phyloP scores from a whole-genome alignment of 1,140 invertebrate species.

The Heliconius hewitsoni region DNA sequence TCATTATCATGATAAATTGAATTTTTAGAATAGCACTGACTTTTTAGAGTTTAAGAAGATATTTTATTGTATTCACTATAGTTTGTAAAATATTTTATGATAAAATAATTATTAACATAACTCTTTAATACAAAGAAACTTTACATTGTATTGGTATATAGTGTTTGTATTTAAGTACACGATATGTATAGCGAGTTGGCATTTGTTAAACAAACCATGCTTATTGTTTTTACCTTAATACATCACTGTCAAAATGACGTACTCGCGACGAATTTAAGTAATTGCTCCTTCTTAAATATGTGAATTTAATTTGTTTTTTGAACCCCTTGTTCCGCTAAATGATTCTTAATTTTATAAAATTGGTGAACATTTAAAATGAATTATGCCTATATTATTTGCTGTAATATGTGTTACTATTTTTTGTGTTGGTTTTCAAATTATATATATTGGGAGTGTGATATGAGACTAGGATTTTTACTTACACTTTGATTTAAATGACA shows the following conservation, averaged over 20 bases:
- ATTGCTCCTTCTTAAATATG: neutral
- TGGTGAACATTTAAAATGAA: neutral
- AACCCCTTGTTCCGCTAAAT: neutral
- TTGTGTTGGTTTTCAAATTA: too few relatives aligned
- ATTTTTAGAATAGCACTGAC: too few relatives aligned
- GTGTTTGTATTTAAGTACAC: neutral
- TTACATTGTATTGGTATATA: neutral
- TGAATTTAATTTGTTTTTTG: constrained; percentile 4
- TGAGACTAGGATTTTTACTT: too few relatives aligned
- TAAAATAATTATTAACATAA: neutral
- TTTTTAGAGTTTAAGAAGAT: too few relatives aligned
- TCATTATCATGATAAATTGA: too few relatives aligned
- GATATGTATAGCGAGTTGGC: neutral
- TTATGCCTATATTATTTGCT: neutral
- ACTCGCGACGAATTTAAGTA: constrained; percentile 10
- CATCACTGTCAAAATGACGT: constrained; percentile 6
- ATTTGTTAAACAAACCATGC: neutral
- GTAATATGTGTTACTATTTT: too few relatives aligned
- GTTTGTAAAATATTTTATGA: neutral
- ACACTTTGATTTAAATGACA: too few relatives aligned
- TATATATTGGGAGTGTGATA: too few relatives aligned
- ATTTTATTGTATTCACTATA: neutral
- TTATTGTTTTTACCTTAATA: constrained; percentile 11
- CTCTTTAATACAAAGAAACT: neutral
- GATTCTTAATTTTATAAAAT: neutral